A percentile compares a stretch with the other conserved stretches of the same genome.
These are phyloP conservation scores for Glossophaga mutica DNA, from an alignment of 2,797 vertebrate species.

Conservation along the genomic window DNA sequence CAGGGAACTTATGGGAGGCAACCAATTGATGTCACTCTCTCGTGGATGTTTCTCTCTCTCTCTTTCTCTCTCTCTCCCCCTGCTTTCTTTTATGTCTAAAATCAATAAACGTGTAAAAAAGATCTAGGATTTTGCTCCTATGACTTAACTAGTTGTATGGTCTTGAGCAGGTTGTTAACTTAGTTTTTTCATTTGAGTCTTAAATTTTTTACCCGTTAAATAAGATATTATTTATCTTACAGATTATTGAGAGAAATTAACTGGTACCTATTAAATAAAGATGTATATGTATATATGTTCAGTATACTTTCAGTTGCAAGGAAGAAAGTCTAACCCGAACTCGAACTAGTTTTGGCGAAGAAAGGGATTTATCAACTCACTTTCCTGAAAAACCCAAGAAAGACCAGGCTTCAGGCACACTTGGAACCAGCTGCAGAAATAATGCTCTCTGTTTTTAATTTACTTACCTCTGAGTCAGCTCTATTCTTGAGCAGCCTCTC, in stretches of 20 bases:
- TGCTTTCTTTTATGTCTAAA: neutral
- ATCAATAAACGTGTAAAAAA: neutral
- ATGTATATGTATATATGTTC: neutral
- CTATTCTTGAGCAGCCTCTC: neutral
- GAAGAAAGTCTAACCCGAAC: neutral
- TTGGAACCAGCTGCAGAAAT: neutral
- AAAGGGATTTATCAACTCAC: neutral
- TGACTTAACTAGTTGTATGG: neutral
- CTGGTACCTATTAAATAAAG: neutral
- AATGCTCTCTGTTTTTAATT: neutral
- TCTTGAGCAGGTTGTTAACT: neutral
- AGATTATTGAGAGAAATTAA: neutral
- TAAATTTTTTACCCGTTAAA: constrained; percentile 9
- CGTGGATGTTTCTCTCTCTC: too few relatives aligned
- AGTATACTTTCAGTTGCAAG: neutral
- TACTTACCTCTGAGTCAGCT: neutral
- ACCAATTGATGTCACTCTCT: neutral
- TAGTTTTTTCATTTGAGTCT: neutral
- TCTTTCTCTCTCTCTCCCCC: too few relatives aligned
- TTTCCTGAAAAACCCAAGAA: neutral
- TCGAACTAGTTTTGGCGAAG: neutral
- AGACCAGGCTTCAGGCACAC: neutral
- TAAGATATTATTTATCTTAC: neutral
- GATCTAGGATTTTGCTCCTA: neutral
- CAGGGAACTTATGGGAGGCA: neutral